Conservation (phyloP, 2,888 invertebrate genomes). For the Chironomus tentans region DNA sequence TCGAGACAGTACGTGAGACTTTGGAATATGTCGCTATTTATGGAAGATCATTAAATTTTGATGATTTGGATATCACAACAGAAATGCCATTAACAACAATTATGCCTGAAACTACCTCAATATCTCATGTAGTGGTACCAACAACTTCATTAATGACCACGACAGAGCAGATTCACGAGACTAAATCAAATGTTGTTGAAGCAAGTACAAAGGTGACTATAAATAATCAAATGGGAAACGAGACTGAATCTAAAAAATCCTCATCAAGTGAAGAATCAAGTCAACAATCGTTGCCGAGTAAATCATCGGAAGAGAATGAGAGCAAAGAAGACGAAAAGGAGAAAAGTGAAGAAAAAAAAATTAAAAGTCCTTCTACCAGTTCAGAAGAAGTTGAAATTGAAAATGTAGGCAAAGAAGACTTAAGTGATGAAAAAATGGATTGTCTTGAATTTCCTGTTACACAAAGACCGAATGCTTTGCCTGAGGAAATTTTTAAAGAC, state of each 20-base stretch:
- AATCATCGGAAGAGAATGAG: conserved; percentile 7
- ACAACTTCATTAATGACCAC: neutral
- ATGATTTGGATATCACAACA: neutral
- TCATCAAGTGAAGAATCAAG: neutral
- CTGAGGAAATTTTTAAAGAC: conserved; percentile 1
- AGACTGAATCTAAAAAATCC: neutral
- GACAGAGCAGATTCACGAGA: neutral
- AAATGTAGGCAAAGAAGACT: neutral
- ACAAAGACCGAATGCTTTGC: neutral
- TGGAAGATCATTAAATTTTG: neutral
- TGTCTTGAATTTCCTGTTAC: neutral
- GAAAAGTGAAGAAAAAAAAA: too few relatives aligned
- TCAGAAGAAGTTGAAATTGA: neutral
- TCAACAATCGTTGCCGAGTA: neutral
- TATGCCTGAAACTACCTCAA: neutral
- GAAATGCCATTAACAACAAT: neutral
- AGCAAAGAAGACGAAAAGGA: neutral
- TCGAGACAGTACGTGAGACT: neutral
- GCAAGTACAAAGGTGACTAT: neutral
- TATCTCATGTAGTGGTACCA: neutral
- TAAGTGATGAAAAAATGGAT: neutral
- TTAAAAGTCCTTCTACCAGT: too few relatives aligned
- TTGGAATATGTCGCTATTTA: neutral
- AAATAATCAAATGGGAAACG: neutral
- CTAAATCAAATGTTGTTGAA: neutral